Base-by-base conservation (phyloP, 2,888 invertebrate species). In the Pimpla rufipes region DNA sequence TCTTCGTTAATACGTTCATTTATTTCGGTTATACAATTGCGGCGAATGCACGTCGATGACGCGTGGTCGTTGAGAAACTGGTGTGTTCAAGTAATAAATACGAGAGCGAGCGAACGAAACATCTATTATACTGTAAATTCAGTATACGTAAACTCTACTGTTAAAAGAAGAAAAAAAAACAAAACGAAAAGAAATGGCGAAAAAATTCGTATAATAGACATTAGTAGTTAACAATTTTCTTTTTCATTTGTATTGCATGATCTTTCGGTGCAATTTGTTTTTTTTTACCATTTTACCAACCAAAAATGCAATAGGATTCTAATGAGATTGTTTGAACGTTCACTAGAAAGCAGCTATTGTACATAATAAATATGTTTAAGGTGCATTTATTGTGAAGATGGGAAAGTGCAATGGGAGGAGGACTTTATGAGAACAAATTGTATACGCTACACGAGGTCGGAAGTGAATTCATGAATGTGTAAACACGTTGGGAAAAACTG, bases 391-490 rank as follows among this genome's bases (percentile, higher is more conserved):
- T 89, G 89, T 90, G 90, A 90, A 89, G 90, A 92, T 91, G 93
- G 93, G 92, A 92, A 91, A 93, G 93, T 93, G 93, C 93, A 93
- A 93, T 93, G 92, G 90, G 87, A 88, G 75, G 84, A 87, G 80
- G 81, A 89, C 79, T 84, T 86, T 79, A 73, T 75, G 62, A 76
- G 71, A 79, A 79, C 76, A 85, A 85, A 84, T 79, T 85, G 86
- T 87, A 84, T 85, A 86, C 84, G 86, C 80, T 64, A 75, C 55
- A 62, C 76, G 79, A 68, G 68, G 75, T 83, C 79, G 64, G 78
- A 74, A 80, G 75, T 80, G 67, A 79, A 85, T 75, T 70, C 82
- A 76, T 76, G 80, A 85, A 83, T 84, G 79, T 79, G 67, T 81
- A 78, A 79, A 82, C 62, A 70, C 67, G 83, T 86, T 79, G 81